phyloP scores from a whole-genome alignment of 2,113 vertebrate species.

The Paralichthys olivaceus region DNA sequence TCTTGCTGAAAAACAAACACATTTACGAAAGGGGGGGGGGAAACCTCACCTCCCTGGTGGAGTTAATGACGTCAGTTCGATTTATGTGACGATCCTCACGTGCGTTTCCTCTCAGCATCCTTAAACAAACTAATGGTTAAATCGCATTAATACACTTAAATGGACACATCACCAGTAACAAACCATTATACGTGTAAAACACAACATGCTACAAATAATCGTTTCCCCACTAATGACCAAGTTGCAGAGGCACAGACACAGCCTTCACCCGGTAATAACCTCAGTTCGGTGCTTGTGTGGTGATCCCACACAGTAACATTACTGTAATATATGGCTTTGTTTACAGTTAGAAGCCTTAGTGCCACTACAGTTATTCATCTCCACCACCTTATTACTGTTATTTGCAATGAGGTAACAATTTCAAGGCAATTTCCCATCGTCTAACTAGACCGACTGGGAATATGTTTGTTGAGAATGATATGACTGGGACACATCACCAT shows the following conservation, averaged over 20 bases:
- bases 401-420: slow-evolving; percentile 89
- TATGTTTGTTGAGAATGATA: slow-evolving; percentile 86
- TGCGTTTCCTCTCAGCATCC: not conserved
- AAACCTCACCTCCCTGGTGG: not conserved
- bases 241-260: not conserved
- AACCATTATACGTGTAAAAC: slow-evolving; percentile 13
- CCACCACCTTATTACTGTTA: slow-evolving; percentile 84
- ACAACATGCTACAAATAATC: slow-evolving; percentile 37
- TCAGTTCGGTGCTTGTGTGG: slow-evolving; percentile 47
- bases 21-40: not conserved
- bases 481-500: slow-evolving; percentile 88
- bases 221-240: slow-evolving; percentile 6
- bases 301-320: slow-evolving; percentile 63
- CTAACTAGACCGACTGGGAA: slow-evolving; percentile 92
- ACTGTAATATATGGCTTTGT: slow-evolving; percentile 78
- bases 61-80: not conserved
- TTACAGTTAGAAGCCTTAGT: slow-evolving; percentile 61
- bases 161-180: not conserved
- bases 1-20: not conserved
- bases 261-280: slow-evolving; percentile 60
- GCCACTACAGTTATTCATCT: slow-evolving; percentile 85
- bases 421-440: slow-evolving; percentile 86
- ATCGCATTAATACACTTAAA: slow-evolving; percentile 5
- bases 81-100: not conserved
- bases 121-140: not conserved